Evolutionary conservation across 2,888 invertebrate species (phyloP).

Genomic region (Myopa testacea): DNA sequence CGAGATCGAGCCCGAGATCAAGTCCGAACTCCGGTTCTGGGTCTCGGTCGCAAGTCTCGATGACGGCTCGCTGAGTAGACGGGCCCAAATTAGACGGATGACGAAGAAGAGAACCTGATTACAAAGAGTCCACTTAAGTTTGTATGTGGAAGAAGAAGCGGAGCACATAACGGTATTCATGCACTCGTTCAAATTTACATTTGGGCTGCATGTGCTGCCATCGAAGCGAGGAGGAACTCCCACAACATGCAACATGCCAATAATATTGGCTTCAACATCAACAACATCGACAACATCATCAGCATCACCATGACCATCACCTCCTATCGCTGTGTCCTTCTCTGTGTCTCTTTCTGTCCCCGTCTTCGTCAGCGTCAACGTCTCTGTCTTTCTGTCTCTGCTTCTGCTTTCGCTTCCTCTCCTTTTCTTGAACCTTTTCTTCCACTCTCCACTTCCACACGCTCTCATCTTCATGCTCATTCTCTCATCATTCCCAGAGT

Average conservation of each 20-base stretch:
- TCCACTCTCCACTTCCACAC: no score
- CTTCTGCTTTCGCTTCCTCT: background rate
- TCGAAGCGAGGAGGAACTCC: background rate
- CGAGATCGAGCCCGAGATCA: no score
- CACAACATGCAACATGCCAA: slow-evolving; percentile 29
- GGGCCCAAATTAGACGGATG: background rate
- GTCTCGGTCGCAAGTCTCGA: no score
- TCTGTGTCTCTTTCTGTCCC: background rate
- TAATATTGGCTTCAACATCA: slow-evolving; percentile 22
- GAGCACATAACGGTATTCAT: slow-evolving; percentile 30
- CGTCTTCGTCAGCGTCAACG: background rate
- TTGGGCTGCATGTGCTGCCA: slow-evolving; percentile 24
- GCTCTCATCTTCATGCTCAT: background rate
- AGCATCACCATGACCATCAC: background rate
- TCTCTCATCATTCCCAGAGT: no score
- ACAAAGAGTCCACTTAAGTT: slow-evolving; percentile 24
- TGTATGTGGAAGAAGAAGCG: background rate
- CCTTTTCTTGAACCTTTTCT: background rate
- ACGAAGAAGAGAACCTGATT: slow-evolving; percentile 10
- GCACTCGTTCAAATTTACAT: slow-evolving; percentile 37
- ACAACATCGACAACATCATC: background rate
- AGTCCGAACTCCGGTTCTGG: background rate
- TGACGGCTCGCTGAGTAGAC: background rate
- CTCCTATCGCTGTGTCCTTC: background rate
- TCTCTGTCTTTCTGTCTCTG: background rate